Base-by-base conservation (phyloP, 1,140 invertebrate genomes). In the Ephestia elutella region DNA sequence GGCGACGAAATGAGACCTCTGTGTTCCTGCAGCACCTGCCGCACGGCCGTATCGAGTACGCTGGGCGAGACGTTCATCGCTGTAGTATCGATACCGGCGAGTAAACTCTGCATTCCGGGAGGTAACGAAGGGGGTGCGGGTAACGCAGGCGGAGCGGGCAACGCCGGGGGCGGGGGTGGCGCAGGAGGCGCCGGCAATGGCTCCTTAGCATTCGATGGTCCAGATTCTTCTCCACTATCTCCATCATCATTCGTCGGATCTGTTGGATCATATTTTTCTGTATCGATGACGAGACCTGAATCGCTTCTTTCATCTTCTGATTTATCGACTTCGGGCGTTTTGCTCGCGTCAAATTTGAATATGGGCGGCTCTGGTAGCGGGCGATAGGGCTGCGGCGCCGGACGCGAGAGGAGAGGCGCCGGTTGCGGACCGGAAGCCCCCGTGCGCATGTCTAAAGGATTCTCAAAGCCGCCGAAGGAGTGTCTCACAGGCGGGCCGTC, bases 251-350 rank as follows among this genome's bases (percentile, higher is more conserved):
- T 80, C 2, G 92, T 92, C 0, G 92, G 92, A 63, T 92, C 92
- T n/a, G 91, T 92, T 8, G 92, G 92, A 62, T 94, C 92, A 49
- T 91, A 92, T 49, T 89, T 90, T 5, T 90, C 87, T 2, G 74
- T 92, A 63, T 93, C 93, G n/a, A 93, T 93, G 0, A 93, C 90
- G 20, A 93, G 75, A 13, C 92, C 92, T 1, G 91, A 89, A 64
- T 93, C 92, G 68, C 91, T 92, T 35, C 91, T 91, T 59, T 92
- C 91, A 53, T 92, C 90, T 30, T 91, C 91, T 0, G 86, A 87
- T 21, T 82, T 83, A 0, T 86, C 68, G 0, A 77, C 25, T 7
- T 84, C 80, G 0, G 59, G 50, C 74, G 86, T 60, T 80, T 89
- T 78, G n/a, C n/a, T 44, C 13, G 38, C 2, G 68, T 89, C 38